Conservation (phyloP, 1,140 invertebrate species). For the Capitella teleta region DNA sequence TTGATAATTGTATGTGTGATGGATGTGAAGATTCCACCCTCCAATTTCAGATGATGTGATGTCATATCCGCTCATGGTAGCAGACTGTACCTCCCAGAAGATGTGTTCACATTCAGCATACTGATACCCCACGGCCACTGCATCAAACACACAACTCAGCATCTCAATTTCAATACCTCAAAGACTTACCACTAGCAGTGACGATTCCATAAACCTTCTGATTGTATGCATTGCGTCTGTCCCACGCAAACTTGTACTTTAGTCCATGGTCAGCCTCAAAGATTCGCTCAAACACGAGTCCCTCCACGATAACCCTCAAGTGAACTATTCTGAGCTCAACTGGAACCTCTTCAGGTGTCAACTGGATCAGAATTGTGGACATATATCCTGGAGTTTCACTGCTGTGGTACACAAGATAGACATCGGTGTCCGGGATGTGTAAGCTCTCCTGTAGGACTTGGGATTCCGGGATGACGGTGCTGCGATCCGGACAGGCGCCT, state of each 20-base stretch:
- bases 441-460: slow-evolving; percentile 92
- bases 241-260: slow-evolving; percentile 91
- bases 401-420: slow-evolving; percentile 85
- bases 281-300: slow-evolving; percentile 74
- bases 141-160: slow-evolving; percentile 16
- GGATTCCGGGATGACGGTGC: slow-evolving; percentile 82
- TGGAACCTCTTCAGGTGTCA: slow-evolving; percentile 69
- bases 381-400: slow-evolving; percentile 82
- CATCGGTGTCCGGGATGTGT: slow-evolving; percentile 77
- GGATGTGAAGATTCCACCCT: slow-evolving; percentile 93
- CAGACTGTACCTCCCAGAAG: slow-evolving; percentile 91
- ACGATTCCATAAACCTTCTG: slow-evolving; percentile 69
- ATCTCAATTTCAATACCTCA: neutral
- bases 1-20: slow-evolving; percentile 94
- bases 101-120: slow-evolving; percentile 84
- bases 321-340: slow-evolving; percentile 73
- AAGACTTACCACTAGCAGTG: slow-evolving; percentile 35
- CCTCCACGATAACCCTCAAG: slow-evolving; percentile 76
- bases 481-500: slow-evolving; percentile 76
- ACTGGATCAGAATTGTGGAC: slow-evolving; percentile 78
- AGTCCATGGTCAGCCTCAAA: slow-evolving; percentile 93
- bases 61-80: slow-evolving; percentile 86
- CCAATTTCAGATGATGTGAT: slow-evolving; percentile 94
- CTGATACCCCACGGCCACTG: slow-evolving; percentile 91
- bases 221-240: slow-evolving; percentile 91